phyloP scores from a whole-genome alignment of 2,888 invertebrate genomes.

The Drosophila anomalata region DNA sequence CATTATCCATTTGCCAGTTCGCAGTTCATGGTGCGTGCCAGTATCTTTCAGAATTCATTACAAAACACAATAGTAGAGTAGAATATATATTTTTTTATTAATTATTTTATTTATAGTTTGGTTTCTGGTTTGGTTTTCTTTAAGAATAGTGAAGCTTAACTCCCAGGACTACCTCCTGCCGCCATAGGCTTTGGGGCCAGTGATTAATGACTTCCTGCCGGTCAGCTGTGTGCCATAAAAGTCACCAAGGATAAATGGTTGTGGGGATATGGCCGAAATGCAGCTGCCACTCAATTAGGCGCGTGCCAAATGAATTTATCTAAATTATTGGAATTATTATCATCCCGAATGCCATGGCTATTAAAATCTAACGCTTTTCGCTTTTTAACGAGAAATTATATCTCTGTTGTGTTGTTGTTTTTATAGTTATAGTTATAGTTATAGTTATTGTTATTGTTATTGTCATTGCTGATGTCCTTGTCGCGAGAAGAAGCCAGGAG shows the following conservation, averaged over 20 bases:
- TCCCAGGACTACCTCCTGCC: not conserved
- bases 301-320: slow-evolving; percentile 72
- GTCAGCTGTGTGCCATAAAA: slow-evolving; percentile 64
- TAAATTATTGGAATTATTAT: slow-evolving; percentile 68
- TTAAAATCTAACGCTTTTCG: slow-evolving; percentile 64
- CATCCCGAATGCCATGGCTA: slow-evolving; percentile 44
- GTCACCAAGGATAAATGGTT: slow-evolving; percentile 29
- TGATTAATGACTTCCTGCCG: slow-evolving; percentile 4
- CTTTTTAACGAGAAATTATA: slow-evolving; percentile 75
- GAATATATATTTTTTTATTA: not conserved
- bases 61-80: no score
- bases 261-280: slow-evolving; percentile 24
- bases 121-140: not conserved
- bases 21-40: slow-evolving; percentile 5
- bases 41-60: not conserved
- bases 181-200: not conserved
- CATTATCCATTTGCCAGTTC: slow-evolving; percentile 62
- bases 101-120: not conserved
- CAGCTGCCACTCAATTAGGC: slow-evolving; percentile 64
- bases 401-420: slow-evolving; percentile 45
- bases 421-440: slow-evolving; percentile 16
- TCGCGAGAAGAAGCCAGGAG: slow-evolving; percentile 18
- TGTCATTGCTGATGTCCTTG: slow-evolving; percentile 29
- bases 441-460: slow-evolving; percentile 27
- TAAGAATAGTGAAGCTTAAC: not conserved